These are phyloP conservation scores for Orientallactaga sibirica DNA, from an alignment of 2,797 vertebrate species.

Conservation along the genomic window DNA sequence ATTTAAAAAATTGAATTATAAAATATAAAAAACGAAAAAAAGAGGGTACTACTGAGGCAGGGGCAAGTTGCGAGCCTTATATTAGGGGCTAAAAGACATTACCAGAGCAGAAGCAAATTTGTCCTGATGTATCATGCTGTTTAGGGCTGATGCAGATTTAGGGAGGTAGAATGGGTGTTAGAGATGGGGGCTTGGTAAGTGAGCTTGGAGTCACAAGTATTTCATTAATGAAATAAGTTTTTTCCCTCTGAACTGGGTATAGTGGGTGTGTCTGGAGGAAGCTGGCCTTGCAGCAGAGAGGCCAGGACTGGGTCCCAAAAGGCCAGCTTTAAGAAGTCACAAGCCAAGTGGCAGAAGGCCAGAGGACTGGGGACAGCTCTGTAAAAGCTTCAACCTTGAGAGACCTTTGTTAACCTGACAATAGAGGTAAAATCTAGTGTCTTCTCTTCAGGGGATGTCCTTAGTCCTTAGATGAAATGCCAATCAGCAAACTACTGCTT, in stretches of 20 bases:
- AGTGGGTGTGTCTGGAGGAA: not conserved
- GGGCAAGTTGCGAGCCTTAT: not conserved
- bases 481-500: constrained; percentile 52
- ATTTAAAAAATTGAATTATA: too few species aligned
- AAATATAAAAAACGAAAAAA: not conserved
- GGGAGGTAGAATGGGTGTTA: not conserved
- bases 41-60: not conserved
- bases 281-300: not conserved
- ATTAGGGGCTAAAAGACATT: constrained; percentile 5
- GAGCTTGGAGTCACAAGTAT: not conserved
- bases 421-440: constrained; percentile 33
- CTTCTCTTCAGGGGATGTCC: constrained; percentile 54
- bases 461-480: constrained; percentile 71
- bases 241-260: not conserved
- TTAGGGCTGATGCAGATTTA: constrained; percentile 3
- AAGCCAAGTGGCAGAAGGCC: constrained; percentile 33
- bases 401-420: constrained; percentile 43
- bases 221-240: constrained; percentile 23
- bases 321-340: constrained; percentile 30
- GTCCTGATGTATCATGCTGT: constrained; percentile 27
- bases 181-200: not conserved
- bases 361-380: not conserved
- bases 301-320: not conserved
- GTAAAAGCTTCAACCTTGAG: constrained; percentile 63
- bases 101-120: not conserved